phyloP scores from a whole-genome alignment of 2,888 invertebrate species.

The Tetranychus piercei region DNA sequence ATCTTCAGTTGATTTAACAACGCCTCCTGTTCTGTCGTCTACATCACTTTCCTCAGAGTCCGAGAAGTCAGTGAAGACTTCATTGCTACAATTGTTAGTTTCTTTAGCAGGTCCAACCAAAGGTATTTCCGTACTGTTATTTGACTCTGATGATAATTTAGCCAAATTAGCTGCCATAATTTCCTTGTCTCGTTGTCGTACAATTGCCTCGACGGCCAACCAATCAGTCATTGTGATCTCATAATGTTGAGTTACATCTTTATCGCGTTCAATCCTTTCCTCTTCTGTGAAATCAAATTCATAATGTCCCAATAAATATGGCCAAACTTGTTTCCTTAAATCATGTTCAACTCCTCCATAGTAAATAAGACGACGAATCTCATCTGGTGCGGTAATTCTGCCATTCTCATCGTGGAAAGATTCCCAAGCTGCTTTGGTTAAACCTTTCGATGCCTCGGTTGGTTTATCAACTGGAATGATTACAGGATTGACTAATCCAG shows the following conservation, averaged over 20 bases:
- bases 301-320: slow-evolving; percentile 67
- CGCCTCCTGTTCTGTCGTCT: neutral
- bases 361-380: slow-evolving; percentile 64
- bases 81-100: slow-evolving; percentile 37
- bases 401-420: slow-evolving; percentile 43
- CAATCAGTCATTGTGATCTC: slow-evolving; percentile 86
- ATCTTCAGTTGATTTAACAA: neutral
- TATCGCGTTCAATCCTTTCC: slow-evolving; percentile 47
- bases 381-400: slow-evolving; percentile 36
- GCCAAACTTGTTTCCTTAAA: slow-evolving; percentile 47
- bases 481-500: slow-evolving; percentile 57
- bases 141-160: slow-evolving; percentile 38
- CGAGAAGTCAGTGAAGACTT: slow-evolving; percentile 30
- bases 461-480: slow-evolving; percentile 44
- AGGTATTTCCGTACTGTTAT: slow-evolving; percentile 26
- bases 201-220: slow-evolving; percentile 82
- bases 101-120: slow-evolving; percentile 30
- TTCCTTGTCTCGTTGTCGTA: slow-evolving; percentile 34
- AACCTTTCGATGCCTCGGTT: slow-evolving; percentile 36
- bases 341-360: slow-evolving; percentile 64
- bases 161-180: slow-evolving; percentile 66
- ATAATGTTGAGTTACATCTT: slow-evolving; percentile 51
- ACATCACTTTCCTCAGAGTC: slow-evolving; percentile 11
- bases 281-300: slow-evolving; percentile 52
- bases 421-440: slow-evolving; percentile 58